Percentiles rank a stretch among this genome's conserved stretches.
These are phyloP conservation scores for Neoniphon sammara DNA, from an alignment of 2,797 vertebrate species.

Conservation along the genomic window DNA sequence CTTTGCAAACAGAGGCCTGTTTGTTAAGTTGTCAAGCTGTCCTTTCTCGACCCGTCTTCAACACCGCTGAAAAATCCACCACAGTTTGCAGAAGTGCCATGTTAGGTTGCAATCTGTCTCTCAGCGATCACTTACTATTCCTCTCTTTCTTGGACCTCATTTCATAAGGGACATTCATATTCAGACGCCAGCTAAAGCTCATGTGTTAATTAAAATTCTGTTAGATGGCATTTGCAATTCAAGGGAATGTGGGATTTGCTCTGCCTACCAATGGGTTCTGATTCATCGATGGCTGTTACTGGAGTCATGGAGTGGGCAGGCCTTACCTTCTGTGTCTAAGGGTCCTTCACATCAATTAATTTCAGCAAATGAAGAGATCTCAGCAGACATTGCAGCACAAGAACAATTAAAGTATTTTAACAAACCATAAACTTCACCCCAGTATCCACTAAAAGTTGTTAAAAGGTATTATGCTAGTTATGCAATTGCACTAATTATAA, in stretches of 20 bases:
- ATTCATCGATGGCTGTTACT: not conserved
- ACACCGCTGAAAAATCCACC: not conserved
- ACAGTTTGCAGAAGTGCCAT: not conserved
- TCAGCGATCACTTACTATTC: not conserved
- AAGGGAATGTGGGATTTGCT: not conserved
- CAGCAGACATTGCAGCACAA: not conserved
- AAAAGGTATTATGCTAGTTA: not conserved
- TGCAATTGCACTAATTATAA: no score
- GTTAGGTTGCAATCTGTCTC: not conserved
- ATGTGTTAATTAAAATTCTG: constrained; percentile 17
- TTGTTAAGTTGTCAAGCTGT: constrained; percentile 68
- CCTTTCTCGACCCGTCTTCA: constrained; percentile 25
- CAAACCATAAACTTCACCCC: not conserved
- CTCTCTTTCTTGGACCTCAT: not conserved
- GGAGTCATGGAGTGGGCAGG: not conserved
- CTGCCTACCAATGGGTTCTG: not conserved
- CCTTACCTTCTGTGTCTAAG: not conserved
- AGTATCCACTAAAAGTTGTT: not conserved
- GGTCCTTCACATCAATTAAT: constrained; percentile 10
- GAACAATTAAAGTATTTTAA: not conserved
- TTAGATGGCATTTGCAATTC: constrained; percentile 1
- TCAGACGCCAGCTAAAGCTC: not conserved
- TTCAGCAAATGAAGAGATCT: constrained; percentile 2
- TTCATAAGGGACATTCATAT: not conserved
- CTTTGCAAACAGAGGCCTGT: constrained; percentile 45